Base-by-base conservation (phyloP, 2,797 vertebrate species). In the Cuniculus paca region DNA sequence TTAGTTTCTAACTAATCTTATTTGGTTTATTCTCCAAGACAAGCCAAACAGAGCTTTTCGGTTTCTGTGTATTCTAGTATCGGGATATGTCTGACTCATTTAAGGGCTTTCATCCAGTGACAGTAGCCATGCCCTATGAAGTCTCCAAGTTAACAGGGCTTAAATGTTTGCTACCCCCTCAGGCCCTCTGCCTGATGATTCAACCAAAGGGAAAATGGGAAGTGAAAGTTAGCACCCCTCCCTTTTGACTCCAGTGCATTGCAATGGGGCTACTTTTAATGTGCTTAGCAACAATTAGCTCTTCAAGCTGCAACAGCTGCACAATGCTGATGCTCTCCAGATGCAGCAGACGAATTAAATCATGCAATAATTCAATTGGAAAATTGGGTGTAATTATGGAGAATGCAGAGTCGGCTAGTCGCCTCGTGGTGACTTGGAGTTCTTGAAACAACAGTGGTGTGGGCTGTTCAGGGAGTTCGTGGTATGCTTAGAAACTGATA, bases 321-420 rank as follows among this genome's bases (percentile, higher is more conserved):
- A 98, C 98, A 98, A 96, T 98, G 97, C 98, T 99, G 98, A 99
- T 98, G 97, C 98, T 99, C 97, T 99, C 98, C 98, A 99, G 98
- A 99, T 99, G 98, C 98, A 98, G 98, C 97, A 97, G 98, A 98
- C 88, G 98, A 98, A 99, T 99, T 99, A 98, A 99, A 99, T 99
- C 98, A 99, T 96, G 97, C 74, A 95, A 98, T 98, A 99, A 99
- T 98, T 99, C 98, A 99, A 99, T 99, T 99, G 98, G 98, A 99
- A 99, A 99, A 99, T 98, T 99, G 98, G 98, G 98, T 98, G 97
- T 98, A 99, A 99, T 99, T 99, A 99, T 97, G 97, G 98, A 98
- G 98, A 99, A 98, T 98, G 98, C 97, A 98, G 98, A 98, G 97
- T 98, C 98, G 99, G 98, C 98, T 98, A 98, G 98, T 98, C 98